Evolutionary conservation across 2,113 vertebrate genomes (phyloP).

Genomic region (Marmota flaviventris): DNA sequence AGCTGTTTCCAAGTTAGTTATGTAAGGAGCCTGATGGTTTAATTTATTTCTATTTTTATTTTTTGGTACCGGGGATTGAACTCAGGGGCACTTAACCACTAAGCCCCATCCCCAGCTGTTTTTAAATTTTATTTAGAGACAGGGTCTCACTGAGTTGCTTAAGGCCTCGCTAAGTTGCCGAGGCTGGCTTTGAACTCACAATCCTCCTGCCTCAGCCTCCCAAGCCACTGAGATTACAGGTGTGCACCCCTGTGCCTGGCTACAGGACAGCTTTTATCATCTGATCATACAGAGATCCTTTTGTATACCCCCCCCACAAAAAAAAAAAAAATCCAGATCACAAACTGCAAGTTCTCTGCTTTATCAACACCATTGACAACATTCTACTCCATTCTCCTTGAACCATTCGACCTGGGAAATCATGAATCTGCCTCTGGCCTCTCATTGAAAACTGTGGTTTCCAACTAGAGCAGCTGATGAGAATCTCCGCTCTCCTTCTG

Average conservation of each 20-base stretch:
- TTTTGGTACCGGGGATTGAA: no score
- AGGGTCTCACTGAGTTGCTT: no score
- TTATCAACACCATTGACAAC: neutral
- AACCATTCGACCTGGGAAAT: neutral
- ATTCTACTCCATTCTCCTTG: neutral
- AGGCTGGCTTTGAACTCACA: no score
- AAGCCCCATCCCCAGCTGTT: no score
- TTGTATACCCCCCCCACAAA: neutral
- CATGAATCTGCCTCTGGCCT: neutral
- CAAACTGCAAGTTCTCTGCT: neutral
- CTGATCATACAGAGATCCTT: neutral
- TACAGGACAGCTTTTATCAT: neutral
- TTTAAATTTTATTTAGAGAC: no score
- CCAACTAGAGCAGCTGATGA: neutral
- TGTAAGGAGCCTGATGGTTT: neutral
- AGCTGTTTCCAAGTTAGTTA: neutral
- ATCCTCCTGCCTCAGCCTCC: no score
- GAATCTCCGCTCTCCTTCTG: neutral
- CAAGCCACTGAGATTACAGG: no score
- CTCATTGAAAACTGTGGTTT: neutral
- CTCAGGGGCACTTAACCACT: no score
- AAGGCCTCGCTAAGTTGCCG: no score
- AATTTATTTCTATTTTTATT: no score
- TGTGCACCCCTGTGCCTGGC: neutral
- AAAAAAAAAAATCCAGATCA: neutral